These are phyloP conservation scores for Archivesica marissinica DNA, from an alignment of 1,140 invertebrate species.

Conservation along the genomic window DNA sequence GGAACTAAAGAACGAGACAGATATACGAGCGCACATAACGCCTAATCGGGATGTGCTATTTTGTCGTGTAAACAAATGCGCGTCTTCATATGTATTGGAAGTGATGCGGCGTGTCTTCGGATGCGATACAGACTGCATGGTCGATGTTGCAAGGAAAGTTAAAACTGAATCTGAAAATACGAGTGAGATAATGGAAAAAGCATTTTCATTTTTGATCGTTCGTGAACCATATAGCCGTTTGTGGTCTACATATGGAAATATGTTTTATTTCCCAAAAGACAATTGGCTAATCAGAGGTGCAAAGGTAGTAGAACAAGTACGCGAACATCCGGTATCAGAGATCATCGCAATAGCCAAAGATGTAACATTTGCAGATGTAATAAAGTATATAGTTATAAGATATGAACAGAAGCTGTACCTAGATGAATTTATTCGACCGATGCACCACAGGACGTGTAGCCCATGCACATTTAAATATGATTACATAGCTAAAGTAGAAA, in stretches of 20 bases:
- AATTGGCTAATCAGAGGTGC: neutral
- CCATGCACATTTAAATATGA: neutral
- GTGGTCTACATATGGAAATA: neutral
- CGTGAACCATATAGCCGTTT: slow-evolving; percentile 1
- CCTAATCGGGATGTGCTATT: neutral
- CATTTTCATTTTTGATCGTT: neutral
- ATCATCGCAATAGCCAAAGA: neutral
- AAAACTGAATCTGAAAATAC: neutral
- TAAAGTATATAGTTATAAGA: neutral
- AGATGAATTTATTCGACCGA: neutral
- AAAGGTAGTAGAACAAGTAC: neutral
- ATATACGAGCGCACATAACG: neutral
- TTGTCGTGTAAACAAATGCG: slow-evolving; percentile 7
- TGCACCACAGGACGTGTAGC: neutral
- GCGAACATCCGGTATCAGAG: neutral
- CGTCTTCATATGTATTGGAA: neutral
- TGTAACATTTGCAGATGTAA: neutral
- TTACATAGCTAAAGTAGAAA: slow-evolving; percentile 1
- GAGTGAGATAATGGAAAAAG: neutral
- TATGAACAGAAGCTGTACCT: neutral
- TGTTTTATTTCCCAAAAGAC: neutral
- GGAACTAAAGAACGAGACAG: neutral
- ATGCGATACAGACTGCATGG: neutral
- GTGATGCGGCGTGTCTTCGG: neutral
- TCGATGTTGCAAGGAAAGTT: neutral